A percentile compares a stretch with the other conserved stretches of the same genome.
Conservation (phyloP, 2,888 invertebrate genomes). For the Ornithoptera alexandrae region DNA sequence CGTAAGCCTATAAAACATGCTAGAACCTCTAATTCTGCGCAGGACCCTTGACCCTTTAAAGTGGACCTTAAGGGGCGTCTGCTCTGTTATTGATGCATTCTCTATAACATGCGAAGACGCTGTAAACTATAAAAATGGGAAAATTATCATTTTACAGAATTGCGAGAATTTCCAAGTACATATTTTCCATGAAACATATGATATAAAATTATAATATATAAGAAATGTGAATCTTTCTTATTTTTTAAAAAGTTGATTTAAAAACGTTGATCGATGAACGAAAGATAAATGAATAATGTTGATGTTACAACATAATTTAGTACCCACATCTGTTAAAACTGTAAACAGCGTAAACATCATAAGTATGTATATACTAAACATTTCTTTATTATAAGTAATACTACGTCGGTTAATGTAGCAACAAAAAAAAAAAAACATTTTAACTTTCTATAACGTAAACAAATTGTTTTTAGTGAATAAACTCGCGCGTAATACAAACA, state of each 20-base stretch:
- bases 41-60: slow-evolving; percentile 58
- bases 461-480: background rate
- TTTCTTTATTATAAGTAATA: no score
- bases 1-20: slow-evolving; percentile 71
- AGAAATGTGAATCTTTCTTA: background rate
- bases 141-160: background rate
- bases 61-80: slow-evolving; percentile 63
- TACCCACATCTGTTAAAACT: no score
- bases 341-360: no score
- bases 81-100: slow-evolving; percentile 54
- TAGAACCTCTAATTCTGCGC: slow-evolving; percentile 59
- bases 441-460: slow-evolving; percentile 6
- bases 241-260: background rate
- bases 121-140: slow-evolving; percentile 3
- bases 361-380: no score
- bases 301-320: no score
- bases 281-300: no score
- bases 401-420: background rate
- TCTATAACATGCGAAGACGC: slow-evolving; percentile 12
- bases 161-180: background rate
- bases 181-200: background rate
- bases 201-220: no score
- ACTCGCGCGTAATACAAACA: slow-evolving; percentile 10
- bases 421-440: slow-evolving; percentile 2
- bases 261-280: background rate